Evolutionary conservation across 2,888 invertebrate species (phyloP).

Genomic region (Ommatoiulus sabulosus): DNA sequence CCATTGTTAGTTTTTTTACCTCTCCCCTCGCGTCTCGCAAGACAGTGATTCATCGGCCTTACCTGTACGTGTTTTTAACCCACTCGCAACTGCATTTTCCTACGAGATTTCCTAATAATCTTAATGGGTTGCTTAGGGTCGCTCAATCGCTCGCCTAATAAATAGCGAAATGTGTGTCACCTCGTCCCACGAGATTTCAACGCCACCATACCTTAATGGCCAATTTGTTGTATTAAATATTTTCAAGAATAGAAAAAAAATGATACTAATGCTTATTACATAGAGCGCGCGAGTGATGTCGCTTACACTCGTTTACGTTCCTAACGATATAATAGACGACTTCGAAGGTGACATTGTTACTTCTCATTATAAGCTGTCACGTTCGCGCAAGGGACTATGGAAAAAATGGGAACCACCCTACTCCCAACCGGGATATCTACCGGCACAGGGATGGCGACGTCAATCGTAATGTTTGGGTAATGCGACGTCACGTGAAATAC

Average conservation of each 20-base stretch:
- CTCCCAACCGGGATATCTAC: too few relatives aligned
- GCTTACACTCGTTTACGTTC: too few relatives aligned
- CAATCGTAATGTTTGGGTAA: too few relatives aligned
- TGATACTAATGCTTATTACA: not conserved
- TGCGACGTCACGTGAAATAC: too few relatives aligned
- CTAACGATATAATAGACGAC: not conserved
- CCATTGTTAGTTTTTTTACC: not conserved
- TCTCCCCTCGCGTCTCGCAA: not conserved
- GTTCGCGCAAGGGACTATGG: not conserved
- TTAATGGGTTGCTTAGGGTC: not conserved
- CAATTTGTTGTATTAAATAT: slow-evolving; percentile 1
- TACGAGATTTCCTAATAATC: not conserved
- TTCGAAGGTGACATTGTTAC: not conserved
- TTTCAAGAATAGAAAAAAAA: not conserved
- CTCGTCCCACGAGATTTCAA: not conserved
- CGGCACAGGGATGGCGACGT: too few relatives aligned
- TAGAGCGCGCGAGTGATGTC: too few relatives aligned
- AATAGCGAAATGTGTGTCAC: not conserved
- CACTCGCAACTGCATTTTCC: too few relatives aligned
- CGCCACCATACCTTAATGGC: not conserved
- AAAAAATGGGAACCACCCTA: too few relatives aligned
- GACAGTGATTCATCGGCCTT: not conserved
- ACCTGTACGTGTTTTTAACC: too few relatives aligned
- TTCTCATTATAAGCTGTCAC: not conserved
- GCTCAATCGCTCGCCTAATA: not conserved